phyloP scores from a whole-genome alignment of 2,888 invertebrate species.

The Uloborus plumipes region DNA sequence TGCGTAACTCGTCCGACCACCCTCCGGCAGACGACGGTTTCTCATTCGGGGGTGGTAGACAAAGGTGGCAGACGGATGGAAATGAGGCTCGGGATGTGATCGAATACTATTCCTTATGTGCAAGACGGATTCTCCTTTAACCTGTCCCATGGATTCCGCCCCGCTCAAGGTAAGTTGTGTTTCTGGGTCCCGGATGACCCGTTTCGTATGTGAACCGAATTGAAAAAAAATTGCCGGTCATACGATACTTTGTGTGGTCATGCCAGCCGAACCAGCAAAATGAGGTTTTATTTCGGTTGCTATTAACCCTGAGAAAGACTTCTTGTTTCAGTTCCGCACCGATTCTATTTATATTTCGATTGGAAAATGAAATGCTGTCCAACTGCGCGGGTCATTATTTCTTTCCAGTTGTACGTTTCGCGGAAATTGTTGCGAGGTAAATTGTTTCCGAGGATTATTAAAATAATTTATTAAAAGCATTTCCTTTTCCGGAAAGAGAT shows the following conservation, averaged over 20 bases:
- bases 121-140: conserved; percentile 11
- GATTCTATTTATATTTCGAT: no score
- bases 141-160: conserved; percentile 28
- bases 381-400: no score
- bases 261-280: background rate
- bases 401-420: no score
- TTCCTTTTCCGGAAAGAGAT: no score
- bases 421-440: no score
- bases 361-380: no score
- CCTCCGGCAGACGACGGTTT: conserved; percentile 38
- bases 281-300: no score
- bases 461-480: no score
- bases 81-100: conserved; percentile 7
- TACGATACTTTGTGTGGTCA: conserved; percentile 4
- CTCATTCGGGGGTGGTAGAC: conserved; percentile 15
- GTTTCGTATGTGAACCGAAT: conserved; percentile 7
- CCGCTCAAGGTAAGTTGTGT: conserved; percentile 27
- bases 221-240: conserved; percentile 1
- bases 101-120: no score
- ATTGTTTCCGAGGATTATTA: no score
- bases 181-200: background rate
- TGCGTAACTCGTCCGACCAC: conserved; percentile 20
- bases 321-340: no score
- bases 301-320: no score
- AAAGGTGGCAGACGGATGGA: conserved; percentile 8